Conservation (phyloP, 2,113 vertebrate species). For the Cygnus atratus region DNA sequence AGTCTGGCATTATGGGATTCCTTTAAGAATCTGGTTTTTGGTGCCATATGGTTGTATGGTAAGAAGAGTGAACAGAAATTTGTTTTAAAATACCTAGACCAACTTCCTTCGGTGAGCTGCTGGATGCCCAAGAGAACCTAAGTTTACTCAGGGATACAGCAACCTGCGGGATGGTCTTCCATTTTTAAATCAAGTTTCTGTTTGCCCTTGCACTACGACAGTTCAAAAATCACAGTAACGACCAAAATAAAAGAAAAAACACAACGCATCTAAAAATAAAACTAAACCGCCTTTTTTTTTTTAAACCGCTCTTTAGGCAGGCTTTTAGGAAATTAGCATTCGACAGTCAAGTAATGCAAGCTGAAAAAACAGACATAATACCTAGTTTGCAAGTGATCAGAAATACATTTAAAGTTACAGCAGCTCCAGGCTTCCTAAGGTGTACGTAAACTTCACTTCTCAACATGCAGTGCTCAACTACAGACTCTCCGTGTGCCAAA, state of each 20-base stretch:
- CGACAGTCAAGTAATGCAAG: not conserved
- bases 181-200: constrained; percentile 69
- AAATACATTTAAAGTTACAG: not conserved
- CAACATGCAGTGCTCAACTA: not conserved
- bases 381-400: not conserved
- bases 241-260: not conserved
- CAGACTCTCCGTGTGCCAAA: not conserved
- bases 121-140: constrained; percentile 55
- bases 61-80: constrained; percentile 68
- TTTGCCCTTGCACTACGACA: constrained; percentile 17
- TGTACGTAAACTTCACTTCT: not conserved
- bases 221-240: not conserved
- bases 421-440: not conserved
- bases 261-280: not conserved
- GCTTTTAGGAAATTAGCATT: not conserved
- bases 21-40: constrained; percentile 52
- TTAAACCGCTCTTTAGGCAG: not conserved
- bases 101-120: constrained; percentile 38
- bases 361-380: not conserved
- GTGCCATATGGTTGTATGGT: constrained; percentile 40
- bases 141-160: constrained; percentile 62
- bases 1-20: constrained; percentile 67
- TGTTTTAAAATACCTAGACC: constrained; percentile 46
- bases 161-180: constrained; percentile 50
- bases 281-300: accelerated